Base-by-base conservation (phyloP, 2,888 invertebrate genomes). In the Eledone cirrhosa region DNA sequence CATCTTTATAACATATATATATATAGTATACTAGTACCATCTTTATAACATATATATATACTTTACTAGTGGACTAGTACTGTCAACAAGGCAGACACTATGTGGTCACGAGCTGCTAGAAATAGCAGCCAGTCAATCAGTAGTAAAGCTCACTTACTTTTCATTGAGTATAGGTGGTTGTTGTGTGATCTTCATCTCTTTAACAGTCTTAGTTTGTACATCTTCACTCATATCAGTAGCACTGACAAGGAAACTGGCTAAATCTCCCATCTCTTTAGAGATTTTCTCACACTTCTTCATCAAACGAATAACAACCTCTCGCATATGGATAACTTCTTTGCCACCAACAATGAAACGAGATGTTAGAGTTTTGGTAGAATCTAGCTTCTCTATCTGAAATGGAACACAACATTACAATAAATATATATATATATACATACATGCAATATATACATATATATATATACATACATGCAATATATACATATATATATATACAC, bases 261-360 rank as follows among this genome's bases (percentile, higher is more conserved):
- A 95, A 5, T 93, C 92, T 88, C 96, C 96, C 90, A 97, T 92
- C 83, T 95, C 94, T 76, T 93, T 93, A 0, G 97, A 95, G 80
- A 97, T 92, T 74, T 93, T 94, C 67, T 95, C 94, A 88, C 98
- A 98, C 90, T 95, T 95, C 89, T 94, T 94, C 94, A 97, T 95
- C 80, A 97, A 92, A 80, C 93, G 92, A 79, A 93, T 94, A 1
- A 97, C 94, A 81, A 95, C 95, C 84, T 94, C 94, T 77, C 96
- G 93, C 1, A 95, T 95, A 72, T 87, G 86, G 77, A 91, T 86
- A 29, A 91, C 85, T 72, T 91, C 92, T 89, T 96, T 95, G 0
- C 96, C 95, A 0, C 95, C 92, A 89, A 97, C 96, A 78, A 97
- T 91, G 77, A 97, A 90, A 84, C 96, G 95, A 0, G 95, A 94